Evolutionary conservation across 1,140 invertebrate species (phyloP), one percentile per base, ranked within the genome.

Genomic region (Trichonephila clavata): DNA sequence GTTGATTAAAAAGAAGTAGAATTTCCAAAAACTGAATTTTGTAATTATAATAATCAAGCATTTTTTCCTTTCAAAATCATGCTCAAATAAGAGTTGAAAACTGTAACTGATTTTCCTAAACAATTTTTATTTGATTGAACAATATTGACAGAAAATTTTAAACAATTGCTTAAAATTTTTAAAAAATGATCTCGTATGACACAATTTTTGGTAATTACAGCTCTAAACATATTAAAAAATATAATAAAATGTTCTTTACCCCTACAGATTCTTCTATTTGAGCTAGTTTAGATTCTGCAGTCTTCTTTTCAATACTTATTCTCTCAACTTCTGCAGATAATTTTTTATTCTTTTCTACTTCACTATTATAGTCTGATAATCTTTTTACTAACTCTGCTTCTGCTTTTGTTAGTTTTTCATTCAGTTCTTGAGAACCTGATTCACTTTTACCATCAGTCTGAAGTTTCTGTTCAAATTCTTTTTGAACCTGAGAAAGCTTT

Each of bases 301-400:
- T 71, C 80, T 86, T 93, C 21, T 63, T 57, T 27, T 60, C 21
- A 43, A 39, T 27, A 89, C 20, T 83, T 68, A 89, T 27, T n/a
- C 20, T 94, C 21, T 84, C 43, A 14, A 94, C 10, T 59, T 90
- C 87, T 57, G 93, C 13, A 21, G 39, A 16, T 57, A 94, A 39
- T 60, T 90, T 24, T 59, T 90, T 89, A 90, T 68, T 83, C 50
- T 94, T 94, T 60, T 94, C 71, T 83, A 89, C 21, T 90, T 94
- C 93, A 68, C 27, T 84, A 60, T 94, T 94, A 50, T 68, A 90
- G 87, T 94, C 87, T 57, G 57, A 68, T 20, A 89, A 27, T 63
- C 93, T 90, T 80, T 86, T 57, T 27, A 61, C 43, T 24, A 88
- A 39, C 50, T 93, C 86, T 24, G 65, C 43, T 90, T 92, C 71